phyloP scores from a whole-genome alignment of 2,888 invertebrate species.

The Blera fallax region DNA sequence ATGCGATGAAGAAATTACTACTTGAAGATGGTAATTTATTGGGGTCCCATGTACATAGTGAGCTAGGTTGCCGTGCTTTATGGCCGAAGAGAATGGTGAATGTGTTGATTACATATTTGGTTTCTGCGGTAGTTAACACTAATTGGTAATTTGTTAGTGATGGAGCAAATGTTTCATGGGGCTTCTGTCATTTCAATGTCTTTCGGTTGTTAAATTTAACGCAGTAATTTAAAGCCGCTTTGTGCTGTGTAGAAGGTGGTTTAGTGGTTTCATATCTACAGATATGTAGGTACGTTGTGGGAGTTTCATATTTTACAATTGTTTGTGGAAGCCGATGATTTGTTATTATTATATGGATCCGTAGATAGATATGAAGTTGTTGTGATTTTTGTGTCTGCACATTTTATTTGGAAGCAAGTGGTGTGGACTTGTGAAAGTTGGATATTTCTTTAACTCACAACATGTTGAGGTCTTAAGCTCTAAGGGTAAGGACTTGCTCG shows the following conservation, averaged over 20 bases:
- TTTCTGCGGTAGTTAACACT: slow-evolving; percentile 65
- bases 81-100: slow-evolving; percentile 45
- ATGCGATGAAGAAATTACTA: slow-evolving; percentile 65
- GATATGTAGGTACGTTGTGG: slow-evolving; percentile 2
- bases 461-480: too few relatives aligned
- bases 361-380: too few relatives aligned
- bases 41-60: slow-evolving; percentile 24
- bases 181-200: slow-evolving; percentile 21
- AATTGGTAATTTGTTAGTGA: slow-evolving; percentile 69
- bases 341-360: too few relatives aligned
- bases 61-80: slow-evolving; percentile 49
- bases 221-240: slow-evolving; percentile 26
- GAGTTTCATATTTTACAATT: slow-evolving; percentile 10
- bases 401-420: too few relatives aligned
- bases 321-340: background rate
- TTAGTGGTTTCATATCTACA: background rate
- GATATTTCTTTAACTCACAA: too few relatives aligned
- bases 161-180: slow-evolving; percentile 53
- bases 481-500: too few relatives aligned
- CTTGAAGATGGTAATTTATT: slow-evolving; percentile 66
- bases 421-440: too few relatives aligned
- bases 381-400: too few relatives aligned
- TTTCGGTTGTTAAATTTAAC: slow-evolving; percentile 29
- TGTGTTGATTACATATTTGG: slow-evolving; percentile 65
- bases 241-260: background rate